Percentiles rank a stretch among this genome's conserved stretches.
These are phyloP conservation scores for Entomobrya multifasciata DNA, from an alignment of 2,888 invertebrate species.

Conservation along the genomic window DNA sequence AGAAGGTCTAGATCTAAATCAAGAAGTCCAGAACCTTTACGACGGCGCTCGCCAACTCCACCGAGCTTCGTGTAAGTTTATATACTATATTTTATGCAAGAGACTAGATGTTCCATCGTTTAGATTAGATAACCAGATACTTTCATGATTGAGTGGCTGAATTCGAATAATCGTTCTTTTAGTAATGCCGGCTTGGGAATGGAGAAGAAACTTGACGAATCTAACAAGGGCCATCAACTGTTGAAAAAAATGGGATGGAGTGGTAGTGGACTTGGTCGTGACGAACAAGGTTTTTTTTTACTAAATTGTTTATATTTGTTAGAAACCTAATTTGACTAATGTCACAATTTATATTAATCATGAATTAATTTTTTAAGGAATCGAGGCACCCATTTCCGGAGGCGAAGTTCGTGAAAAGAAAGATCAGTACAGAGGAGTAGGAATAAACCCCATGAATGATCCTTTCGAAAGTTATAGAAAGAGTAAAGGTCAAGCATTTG, in stretches of 20 bases:
- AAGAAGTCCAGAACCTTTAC: slow-evolving; percentile 81
- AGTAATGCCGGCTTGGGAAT: slow-evolving; percentile 76
- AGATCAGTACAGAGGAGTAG: slow-evolving; percentile 97
- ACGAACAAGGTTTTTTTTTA: slow-evolving; percentile 90
- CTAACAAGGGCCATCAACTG: slow-evolving; percentile 98
- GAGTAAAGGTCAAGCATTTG: slow-evolving; percentile 96
- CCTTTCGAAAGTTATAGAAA: slow-evolving; percentile 98
- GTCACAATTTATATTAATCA: not conserved
- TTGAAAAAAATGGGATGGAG: slow-evolving; percentile 99
- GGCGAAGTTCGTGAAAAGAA: slow-evolving; percentile 88
- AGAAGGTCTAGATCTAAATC: slow-evolving; percentile 81
- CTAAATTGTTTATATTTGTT: not conserved
- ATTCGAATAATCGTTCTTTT: slow-evolving; percentile 19
- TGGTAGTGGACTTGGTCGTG: slow-evolving; percentile 94
- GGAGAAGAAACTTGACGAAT: slow-evolving; percentile 84
- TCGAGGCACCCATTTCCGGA: slow-evolving; percentile 78
- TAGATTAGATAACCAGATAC: not conserved
- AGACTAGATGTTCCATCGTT: too few species aligned
- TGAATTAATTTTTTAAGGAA: slow-evolving; percentile 69
- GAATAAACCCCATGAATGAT: slow-evolving; percentile 92
- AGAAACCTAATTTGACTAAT: too few species aligned
- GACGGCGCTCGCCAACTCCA: slow-evolving; percentile 82
- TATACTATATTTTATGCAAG: not conserved
- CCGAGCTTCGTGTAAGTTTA: slow-evolving; percentile 78
- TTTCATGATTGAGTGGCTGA: not conserved